A percentile compares a stretch with the other conserved stretches of the same genome.
phyloP scores from a whole-genome alignment of 1,140 invertebrate species.

The Drosophila willistoni region DNA sequence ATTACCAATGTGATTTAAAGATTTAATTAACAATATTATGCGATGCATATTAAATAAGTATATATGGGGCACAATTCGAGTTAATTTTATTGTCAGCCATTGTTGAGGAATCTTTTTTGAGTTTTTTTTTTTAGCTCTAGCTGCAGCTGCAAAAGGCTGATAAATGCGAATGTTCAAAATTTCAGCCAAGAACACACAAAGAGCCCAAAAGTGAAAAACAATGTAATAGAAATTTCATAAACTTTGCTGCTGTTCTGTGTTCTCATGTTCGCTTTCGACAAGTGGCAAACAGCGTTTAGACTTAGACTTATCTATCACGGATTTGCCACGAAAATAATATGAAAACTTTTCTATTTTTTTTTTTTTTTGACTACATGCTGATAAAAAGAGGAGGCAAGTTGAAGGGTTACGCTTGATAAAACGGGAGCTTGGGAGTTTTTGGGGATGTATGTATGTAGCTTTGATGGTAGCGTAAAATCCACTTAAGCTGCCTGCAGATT shows the following conservation, averaged over 20 bases:
- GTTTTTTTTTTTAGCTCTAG: not conserved
- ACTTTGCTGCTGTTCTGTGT: constrained; percentile 39
- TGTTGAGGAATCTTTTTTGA: not conserved
- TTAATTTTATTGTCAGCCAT: not conserved
- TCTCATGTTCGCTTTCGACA: constrained; percentile 26
- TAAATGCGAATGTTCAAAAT: not conserved
- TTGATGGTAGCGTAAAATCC: constrained; percentile 56
- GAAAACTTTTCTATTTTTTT: constrained; percentile 34
- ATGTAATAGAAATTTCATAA: constrained; percentile 67
- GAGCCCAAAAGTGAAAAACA: constrained; percentile 55
- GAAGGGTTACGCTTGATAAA: not conserved
- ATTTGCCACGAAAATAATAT: constrained; percentile 43
- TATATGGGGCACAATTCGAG: no score
- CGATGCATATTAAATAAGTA: no score
- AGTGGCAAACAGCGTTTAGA: constrained; percentile 44
- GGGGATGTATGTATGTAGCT: not conserved
- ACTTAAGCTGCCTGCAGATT: constrained; percentile 65
- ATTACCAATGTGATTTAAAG: no score
- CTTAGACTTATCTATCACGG: constrained; percentile 55
- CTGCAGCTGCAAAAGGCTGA: not conserved
- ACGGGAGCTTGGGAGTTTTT: no score
- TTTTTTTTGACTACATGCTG: constrained; percentile 40
- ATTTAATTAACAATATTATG: no score
- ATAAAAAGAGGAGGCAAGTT: constrained; percentile 10
- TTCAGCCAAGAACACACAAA: constrained; percentile 31